Evolutionary conservation across 2,113 vertebrate species (phyloP).

Genomic region (Speoplatyrhinus poulsoni): DNA sequence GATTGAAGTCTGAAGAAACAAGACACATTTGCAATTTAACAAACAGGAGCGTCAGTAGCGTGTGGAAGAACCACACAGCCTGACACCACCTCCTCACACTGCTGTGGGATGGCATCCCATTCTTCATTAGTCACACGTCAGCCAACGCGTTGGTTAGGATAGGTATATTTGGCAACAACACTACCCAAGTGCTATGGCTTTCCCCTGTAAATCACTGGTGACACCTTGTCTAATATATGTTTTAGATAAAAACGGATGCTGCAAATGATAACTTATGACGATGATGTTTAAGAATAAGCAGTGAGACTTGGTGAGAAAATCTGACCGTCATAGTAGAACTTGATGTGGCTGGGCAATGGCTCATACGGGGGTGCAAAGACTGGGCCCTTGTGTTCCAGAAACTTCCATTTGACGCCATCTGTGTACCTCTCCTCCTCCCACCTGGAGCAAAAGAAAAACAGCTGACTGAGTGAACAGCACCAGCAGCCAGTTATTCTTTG

Average conservation of each 20-base stretch:
- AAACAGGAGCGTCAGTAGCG: too few species aligned
- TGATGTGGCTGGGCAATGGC: slow-evolving; percentile 88
- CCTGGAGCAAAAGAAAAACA: slow-evolving; percentile 74
- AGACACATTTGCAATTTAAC: too few species aligned
- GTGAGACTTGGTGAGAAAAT: neutral
- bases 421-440: slow-evolving; percentile 98
- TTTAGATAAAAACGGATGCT: neutral
- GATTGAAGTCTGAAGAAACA: too few species aligned
- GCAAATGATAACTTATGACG: neutral
- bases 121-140: too few species aligned
- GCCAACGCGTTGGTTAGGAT: too few species aligned
- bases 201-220: too few species aligned
- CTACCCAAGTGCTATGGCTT: too few species aligned
- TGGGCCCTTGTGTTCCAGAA: slow-evolving; percentile 97
- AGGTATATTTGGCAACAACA: too few species aligned
- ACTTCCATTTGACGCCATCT: slow-evolving; percentile 96
- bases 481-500: neutral
- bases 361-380: slow-evolving; percentile 96
- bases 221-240: too few species aligned
- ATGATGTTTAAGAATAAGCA: neutral
- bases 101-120: too few species aligned
- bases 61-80: too few species aligned
- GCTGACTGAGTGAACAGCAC: neutral
- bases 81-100: too few species aligned
- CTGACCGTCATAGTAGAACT: slow-evolving; percentile 97